Evolutionary conservation across 2,113 vertebrate species (phyloP).

Genomic region (Tinamus guttatus): DNA sequence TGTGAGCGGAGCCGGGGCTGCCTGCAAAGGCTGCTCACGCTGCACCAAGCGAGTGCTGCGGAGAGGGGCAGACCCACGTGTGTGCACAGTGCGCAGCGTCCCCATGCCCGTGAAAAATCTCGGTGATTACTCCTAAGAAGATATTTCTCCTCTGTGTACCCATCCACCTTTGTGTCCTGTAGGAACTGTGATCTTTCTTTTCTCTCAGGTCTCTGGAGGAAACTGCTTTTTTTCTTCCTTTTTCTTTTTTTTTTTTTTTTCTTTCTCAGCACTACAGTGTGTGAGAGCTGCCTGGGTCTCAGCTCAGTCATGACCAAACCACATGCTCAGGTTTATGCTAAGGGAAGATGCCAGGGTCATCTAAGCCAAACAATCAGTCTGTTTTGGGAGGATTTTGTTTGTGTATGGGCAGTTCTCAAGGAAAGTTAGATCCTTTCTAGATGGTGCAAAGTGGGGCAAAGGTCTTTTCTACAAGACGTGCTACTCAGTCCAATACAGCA

Average conservation of each 20-base stretch:
- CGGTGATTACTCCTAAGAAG: not conserved
- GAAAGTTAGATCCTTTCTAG: not conserved
- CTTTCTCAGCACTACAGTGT: not conserved
- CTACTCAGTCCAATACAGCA: not conserved
- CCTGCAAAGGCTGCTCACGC: not conserved
- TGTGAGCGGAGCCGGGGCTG: not conserved
- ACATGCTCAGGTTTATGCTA: no score
- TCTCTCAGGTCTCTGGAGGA: no score
- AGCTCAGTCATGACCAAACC: not conserved
- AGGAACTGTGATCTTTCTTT: not conserved
- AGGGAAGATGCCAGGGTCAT: no score
- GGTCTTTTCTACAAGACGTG: not conserved
- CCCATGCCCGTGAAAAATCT: not conserved
- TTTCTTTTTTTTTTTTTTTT: no score
- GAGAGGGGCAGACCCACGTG: fast-evolving
- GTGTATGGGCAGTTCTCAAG: not conserved
- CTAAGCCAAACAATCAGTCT: not conserved
- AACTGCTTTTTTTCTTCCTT: no score
- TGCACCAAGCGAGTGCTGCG: fast-evolving
- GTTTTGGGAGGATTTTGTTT: not conserved
- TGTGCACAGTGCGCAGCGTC: not conserved
- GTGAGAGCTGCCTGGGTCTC: not conserved
- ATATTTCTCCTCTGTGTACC: not conserved
- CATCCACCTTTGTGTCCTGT: not conserved
- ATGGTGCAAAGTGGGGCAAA: no score